Evolutionary conservation across 1,140 invertebrate genomes (phyloP).

Genomic region (Lasaia peninsularis): DNA sequence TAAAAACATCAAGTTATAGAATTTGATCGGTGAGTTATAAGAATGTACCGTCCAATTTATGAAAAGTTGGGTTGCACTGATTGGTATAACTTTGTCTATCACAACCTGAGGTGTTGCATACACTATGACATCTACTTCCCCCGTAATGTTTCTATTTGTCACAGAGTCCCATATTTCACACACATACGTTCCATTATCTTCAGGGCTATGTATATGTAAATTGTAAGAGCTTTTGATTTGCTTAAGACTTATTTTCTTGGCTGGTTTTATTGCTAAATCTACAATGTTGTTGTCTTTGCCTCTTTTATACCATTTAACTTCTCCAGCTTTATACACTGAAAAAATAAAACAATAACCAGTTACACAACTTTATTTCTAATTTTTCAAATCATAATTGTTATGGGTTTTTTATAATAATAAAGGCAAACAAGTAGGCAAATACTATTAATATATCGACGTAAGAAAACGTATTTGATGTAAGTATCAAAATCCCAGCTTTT

Average conservation of each 20-base stretch:
- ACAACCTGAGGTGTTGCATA: slow-evolving; percentile 84
- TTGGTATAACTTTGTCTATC: slow-evolving; percentile 86
- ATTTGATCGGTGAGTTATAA: slow-evolving; percentile 84
- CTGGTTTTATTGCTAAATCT: slow-evolving; percentile 26
- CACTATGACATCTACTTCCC: slow-evolving; percentile 78
- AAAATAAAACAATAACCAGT: slow-evolving; percentile 5
- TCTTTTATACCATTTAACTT: slow-evolving; percentile 53
- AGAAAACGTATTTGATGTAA: too few relatives aligned
- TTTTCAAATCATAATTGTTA: too few relatives aligned
- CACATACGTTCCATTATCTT: slow-evolving; percentile 55
- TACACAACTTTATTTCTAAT: background rate
- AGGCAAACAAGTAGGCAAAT: too few relatives aligned
- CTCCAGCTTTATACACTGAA: slow-evolving; percentile 48
- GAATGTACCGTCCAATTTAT: slow-evolving; percentile 89
- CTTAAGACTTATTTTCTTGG: slow-evolving; percentile 33
- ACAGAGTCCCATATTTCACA: slow-evolving; percentile 50
- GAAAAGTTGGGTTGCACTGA: slow-evolving; percentile 85
- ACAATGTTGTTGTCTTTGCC: slow-evolving; percentile 34
- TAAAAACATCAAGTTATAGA: slow-evolving; percentile 82
- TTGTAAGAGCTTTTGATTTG: slow-evolving; percentile 41
- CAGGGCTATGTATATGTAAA: slow-evolving; percentile 35
- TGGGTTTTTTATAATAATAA: too few relatives aligned
- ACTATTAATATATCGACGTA: too few relatives aligned
- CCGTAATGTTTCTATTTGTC: slow-evolving; percentile 35
- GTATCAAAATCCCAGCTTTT: too few relatives aligned